Evolutionary conservation across 2,113 vertebrate genomes (phyloP), one percentile per base, ranked within the genome.

Genomic region (Eulacestoma nigropectus): DNA sequence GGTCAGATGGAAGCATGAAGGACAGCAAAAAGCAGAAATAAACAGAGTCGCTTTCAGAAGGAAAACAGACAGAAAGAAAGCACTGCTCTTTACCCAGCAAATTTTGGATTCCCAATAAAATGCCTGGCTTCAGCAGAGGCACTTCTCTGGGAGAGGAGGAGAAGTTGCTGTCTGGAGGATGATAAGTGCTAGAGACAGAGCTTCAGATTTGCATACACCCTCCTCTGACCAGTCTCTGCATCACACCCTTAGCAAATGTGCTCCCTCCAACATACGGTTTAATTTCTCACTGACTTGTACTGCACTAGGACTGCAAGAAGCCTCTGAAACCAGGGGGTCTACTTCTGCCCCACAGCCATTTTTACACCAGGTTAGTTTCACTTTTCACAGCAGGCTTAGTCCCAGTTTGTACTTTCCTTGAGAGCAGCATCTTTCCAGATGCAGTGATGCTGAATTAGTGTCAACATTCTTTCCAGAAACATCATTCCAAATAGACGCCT

Each of bases 401-500:
- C 30, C 22, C 3, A 1, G 11, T 42, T 57, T 76, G 15, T n/a
- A 49, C 49, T 82, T 70, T 21, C 17, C 29, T 89, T 65, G 49
- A 89, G 41, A 77, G 42, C 63, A 76, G 62, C 72, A 64, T 60
- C 69, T 84, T 68, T 21, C 2, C 11, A 91, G 74, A 94, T 59
- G 77, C 85, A 87, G 17, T 5, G 14, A 85, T 65, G 83, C 69
- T 96, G 89, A 97, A 96, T 95, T 90, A 94, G 72, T 64, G 72
- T 93, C 83, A 93, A 84, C 86, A 82, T 80, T 95, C 96, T 96
- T 94, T 94, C 87, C 74, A 92, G 84, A 93, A 95, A 68, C 72
- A 79, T 64, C 86, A 90, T 84, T 85, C 69, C 96, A 96, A 86
- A 84, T 32, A 89, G 89, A 89, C 1, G 29, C 79, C 70, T 91